Evolutionary conservation across 2,797 vertebrate genomes (phyloP).

Genomic region (Notolabrus celidotus): DNA sequence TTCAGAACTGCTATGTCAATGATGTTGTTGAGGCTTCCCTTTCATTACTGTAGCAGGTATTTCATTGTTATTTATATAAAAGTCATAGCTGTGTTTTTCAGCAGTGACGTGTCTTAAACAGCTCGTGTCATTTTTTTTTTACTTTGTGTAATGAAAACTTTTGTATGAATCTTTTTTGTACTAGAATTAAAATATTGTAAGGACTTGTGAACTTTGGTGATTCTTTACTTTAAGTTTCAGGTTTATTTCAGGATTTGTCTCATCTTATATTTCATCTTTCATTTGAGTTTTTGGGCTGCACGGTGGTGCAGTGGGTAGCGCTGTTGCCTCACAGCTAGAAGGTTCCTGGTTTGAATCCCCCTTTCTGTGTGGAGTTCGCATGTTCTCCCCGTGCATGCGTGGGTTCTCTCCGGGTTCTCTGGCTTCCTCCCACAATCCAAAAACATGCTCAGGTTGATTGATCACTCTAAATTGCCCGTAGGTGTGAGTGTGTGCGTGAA

Average conservation of each 20-base stretch:
- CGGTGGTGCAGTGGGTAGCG: too few relatives aligned
- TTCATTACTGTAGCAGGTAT: constrained; percentile 75
- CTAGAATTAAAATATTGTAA: constrained; percentile 80
- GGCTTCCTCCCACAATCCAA: too few relatives aligned
- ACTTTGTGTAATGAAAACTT: constrained; percentile 76
- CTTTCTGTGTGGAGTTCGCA: too few relatives aligned
- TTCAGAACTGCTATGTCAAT: constrained; percentile 42
- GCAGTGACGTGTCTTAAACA: constrained; percentile 67
- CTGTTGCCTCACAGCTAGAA: too few relatives aligned
- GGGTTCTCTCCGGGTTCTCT: too few relatives aligned
- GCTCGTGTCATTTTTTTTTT: constrained; percentile 73
- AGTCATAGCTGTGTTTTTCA: constrained; percentile 73
- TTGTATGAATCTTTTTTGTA: constrained; percentile 70
- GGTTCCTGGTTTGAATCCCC: too few relatives aligned
- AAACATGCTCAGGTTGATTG: too few relatives aligned
- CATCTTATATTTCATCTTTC: constrained; percentile 3
- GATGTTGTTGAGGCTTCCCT: constrained; percentile 48
- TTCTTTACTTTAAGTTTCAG: constrained; percentile 5
- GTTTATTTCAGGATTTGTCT: constrained; percentile 23
- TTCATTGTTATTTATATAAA: constrained; percentile 85
- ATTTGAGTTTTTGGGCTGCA: too few relatives aligned
- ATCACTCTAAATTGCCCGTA: too few relatives aligned
- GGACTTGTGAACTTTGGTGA: constrained; percentile 53
- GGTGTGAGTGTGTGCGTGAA: too few relatives aligned
- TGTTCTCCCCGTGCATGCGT: too few relatives aligned